These are phyloP conservation scores for Andrena bucephala DNA, from an alignment of 2,888 invertebrate genomes.

Conservation along the genomic window DNA sequence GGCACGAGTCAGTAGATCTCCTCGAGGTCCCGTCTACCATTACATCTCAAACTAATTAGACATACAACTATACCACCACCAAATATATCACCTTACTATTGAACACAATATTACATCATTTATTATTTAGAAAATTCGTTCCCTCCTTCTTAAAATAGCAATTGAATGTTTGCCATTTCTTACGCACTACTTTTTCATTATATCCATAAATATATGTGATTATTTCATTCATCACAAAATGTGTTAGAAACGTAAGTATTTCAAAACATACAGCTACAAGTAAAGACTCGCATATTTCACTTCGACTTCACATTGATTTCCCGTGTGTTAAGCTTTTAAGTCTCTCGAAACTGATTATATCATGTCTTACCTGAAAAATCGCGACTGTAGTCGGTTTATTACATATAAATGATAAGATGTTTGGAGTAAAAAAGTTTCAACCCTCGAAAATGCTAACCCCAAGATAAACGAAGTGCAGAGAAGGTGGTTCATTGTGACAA, in stretches of 20 bases:
- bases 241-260: background rate
- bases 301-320: background rate
- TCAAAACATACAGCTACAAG: background rate
- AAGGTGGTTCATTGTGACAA: conserved; percentile 43
- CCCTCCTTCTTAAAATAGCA: background rate
- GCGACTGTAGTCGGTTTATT: conserved; percentile 5
- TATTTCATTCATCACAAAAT: background rate
- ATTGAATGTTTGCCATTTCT: background rate
- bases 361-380: background rate
- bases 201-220: background rate
- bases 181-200: background rate
- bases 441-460: background rate
- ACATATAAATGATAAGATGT: conserved; percentile 29
- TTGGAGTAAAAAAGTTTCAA: conserved; percentile 24
- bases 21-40: background rate
- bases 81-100: background rate
- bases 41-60: background rate
- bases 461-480: conserved; percentile 19
- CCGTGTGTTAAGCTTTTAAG: no score
- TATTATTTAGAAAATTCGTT: background rate
- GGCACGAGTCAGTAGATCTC: background rate
- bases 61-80: background rate
- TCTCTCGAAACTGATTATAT: background rate
- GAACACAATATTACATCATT: background rate
- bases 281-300: background rate